These are phyloP conservation scores for Penaeus indicus DNA, from an alignment of 1,140 invertebrate species.

Conservation along the genomic window DNA sequence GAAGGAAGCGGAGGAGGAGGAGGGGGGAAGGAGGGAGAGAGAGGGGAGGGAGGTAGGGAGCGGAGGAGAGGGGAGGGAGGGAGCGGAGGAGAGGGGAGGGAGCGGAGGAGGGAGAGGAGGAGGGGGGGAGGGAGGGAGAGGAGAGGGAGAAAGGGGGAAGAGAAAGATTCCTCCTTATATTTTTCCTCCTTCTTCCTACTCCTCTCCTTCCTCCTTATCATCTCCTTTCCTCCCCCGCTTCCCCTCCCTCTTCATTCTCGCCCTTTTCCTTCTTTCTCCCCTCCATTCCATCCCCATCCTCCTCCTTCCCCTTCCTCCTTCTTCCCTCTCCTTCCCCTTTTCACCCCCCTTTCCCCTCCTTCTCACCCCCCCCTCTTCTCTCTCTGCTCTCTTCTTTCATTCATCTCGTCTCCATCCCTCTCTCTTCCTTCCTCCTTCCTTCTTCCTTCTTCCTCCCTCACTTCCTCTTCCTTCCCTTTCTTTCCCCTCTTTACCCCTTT, in stretches of 20 bases:
- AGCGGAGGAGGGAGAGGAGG: background rate
- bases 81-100: background rate
- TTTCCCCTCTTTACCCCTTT: background rate
- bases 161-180: background rate
- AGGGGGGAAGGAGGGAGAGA: background rate
- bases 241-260: background rate
- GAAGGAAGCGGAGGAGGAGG: background rate
- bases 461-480: background rate
- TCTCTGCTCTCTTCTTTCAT: background rate
- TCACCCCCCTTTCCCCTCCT: background rate
- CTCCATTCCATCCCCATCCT: background rate
- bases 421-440: background rate
- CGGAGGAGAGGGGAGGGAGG: background rate
- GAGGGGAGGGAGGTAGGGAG: background rate
- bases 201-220: background rate
- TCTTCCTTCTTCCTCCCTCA: background rate
- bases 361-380: background rate
- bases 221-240: background rate
- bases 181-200: background rate
- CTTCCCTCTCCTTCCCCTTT: background rate
- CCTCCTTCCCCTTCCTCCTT: background rate
- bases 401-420: background rate
- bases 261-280: background rate
- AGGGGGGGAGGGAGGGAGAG: background rate
- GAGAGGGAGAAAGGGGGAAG: background rate